Evolutionary conservation across 2,113 vertebrate species (phyloP).

Genomic region (Chaetorhynchus papuensis): DNA sequence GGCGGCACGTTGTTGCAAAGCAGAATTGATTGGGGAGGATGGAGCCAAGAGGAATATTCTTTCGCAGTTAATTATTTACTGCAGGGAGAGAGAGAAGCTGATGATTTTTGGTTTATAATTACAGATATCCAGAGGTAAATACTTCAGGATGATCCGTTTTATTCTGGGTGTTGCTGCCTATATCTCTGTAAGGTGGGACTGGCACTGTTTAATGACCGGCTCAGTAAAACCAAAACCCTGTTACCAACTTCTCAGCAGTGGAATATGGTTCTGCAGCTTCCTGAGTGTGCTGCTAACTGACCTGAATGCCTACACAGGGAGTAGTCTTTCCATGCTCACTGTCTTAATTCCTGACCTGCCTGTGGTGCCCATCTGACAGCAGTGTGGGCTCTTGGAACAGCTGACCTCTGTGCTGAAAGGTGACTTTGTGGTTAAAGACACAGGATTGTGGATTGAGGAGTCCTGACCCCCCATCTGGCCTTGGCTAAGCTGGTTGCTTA

Average conservation of each 20-base stretch:
- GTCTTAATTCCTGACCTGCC: background rate
- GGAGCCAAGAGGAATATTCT: background rate
- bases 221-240: background rate
- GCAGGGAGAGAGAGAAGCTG: background rate
- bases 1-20: background rate
- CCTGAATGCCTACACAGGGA: background rate
- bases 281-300: background rate
- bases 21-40: background rate
- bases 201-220: background rate
- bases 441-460: background rate
- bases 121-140: background rate
- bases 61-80: conserved; percentile 46
- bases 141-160: background rate
- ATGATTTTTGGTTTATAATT: background rate
- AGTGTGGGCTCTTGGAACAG: background rate
- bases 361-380: background rate
- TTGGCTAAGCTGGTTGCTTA: background rate
- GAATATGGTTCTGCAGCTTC: background rate
- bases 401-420: background rate
- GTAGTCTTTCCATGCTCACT: background rate
- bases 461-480: background rate
- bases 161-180: background rate
- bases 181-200: background rate
- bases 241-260: background rate
- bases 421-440: background rate